Evolutionary conservation across 2,888 invertebrate genomes (phyloP), one percentile per base, ranked within the genome.

Genomic region (Macrophya alboannulata): DNA sequence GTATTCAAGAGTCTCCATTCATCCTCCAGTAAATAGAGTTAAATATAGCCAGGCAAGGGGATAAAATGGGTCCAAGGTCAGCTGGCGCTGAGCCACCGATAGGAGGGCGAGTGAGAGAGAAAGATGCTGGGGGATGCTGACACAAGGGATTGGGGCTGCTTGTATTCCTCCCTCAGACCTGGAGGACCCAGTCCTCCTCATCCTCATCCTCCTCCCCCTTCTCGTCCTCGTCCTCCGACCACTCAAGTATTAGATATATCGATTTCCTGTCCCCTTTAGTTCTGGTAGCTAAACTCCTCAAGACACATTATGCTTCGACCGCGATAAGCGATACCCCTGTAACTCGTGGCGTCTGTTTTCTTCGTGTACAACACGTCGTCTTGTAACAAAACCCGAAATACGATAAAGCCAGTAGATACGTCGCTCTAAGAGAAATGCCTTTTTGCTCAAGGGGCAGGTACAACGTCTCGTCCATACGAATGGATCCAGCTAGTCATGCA

Each of bases 41-140:
- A 90, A 89, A 89, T 88, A 89, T 89, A 89, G 88, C 87, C 84
- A 25, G 79, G 85, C 84, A 87, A 86, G 86, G 85, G 82, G 68
- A 62, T 85, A 86, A 87, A 90, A 90, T 82, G 88, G 89, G 89
- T 88, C 89, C 90, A 91, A 91, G 91, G 91, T 90, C 90, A 88
- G 86, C 88, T 90, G 89, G 89, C 89, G 87, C 86, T 84, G 86
- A 88, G 89, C 87, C 88, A 79, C 62, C 40, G 79, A 79, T 79
- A 59, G 79, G 55, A 62, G 59, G 59, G 76, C 77, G 86, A 87
- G 86, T 62, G 86, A 85, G 55, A 51, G 65, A 79, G 86, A 86
- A 74, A 40, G 84, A 62, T 48, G 77, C 51, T n/a, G 85, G 86
- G 87, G 87, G 87, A 88, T 88, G 90, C 90, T 90, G 90, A 90